Evolutionary conservation across 2,888 invertebrate genomes (phyloP).

Genomic region (Brachypterus glaber): DNA sequence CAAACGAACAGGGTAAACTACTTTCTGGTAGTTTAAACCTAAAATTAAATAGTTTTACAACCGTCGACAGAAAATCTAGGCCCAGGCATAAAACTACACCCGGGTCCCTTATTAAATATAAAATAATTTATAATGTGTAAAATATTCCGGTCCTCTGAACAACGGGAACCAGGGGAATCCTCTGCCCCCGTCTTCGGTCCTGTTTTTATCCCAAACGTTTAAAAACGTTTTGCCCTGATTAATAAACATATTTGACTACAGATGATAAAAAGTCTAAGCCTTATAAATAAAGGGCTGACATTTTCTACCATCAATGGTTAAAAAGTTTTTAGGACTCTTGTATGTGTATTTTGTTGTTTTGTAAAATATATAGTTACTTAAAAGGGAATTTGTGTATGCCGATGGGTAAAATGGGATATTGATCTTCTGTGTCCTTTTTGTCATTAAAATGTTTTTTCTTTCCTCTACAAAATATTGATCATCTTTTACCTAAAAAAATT

Average conservation of each 20-base stretch:
- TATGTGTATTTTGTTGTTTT: background rate
- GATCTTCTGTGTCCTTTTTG: conserved; percentile 56
- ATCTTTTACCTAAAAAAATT: conserved; percentile 45
- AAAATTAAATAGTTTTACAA: conserved; percentile 13
- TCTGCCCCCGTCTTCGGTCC: too few relatives aligned
- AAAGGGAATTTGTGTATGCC: conserved; percentile 62
- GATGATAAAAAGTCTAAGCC: too few relatives aligned
- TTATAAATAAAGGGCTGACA: too few relatives aligned
- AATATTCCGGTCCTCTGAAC: background rate
- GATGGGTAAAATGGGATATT: conserved; percentile 60
- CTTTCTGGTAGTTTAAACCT: conserved; percentile 63
- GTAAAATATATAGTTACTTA: conserved; percentile 35
- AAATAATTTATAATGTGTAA: too few relatives aligned
- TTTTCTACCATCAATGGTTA: too few relatives aligned
- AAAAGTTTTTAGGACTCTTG: background rate
- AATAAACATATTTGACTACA: too few relatives aligned
- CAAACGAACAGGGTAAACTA: conserved; percentile 65
- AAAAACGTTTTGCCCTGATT: too few relatives aligned
- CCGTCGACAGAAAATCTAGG: too few relatives aligned
- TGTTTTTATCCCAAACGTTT: too few relatives aligned
- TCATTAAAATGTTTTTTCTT: conserved; percentile 62
- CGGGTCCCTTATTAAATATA: too few relatives aligned
- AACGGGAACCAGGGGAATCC: background rate
- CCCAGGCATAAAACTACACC: too few relatives aligned
- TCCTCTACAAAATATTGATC: conserved; percentile 71